Evolutionary conservation across 1,140 invertebrate genomes (phyloP), one percentile per base, ranked within the genome.

Genomic region (Acyrthosiphon pisum): DNA sequence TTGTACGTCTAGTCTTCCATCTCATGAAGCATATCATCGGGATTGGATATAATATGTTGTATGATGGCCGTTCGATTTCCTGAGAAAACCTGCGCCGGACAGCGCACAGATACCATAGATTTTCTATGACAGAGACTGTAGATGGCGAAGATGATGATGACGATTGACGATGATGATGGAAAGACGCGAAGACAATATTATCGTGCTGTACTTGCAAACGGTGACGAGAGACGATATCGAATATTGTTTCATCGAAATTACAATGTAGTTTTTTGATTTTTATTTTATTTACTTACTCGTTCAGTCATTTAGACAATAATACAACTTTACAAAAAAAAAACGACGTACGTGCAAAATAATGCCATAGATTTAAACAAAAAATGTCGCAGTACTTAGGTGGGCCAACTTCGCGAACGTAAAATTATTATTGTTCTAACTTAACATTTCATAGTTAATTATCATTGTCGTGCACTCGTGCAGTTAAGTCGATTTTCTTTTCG

Each of bases 211-310:
- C 30, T n/a, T 6, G 14, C n/a, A 14, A 14, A 76, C 60, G 60
- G 30, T 76, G n/a, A n/a, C n/a, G 30, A n/a, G 60, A 30, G 60
- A n/a, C 60, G 30, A 76, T 76, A n/a, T 76, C 60, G 60, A 68
- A 91, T 91, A 92, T 83, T 92, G 76, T 83, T 37, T 37, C n/a
- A 91, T 26, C 90, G 35, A 92, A 81, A 92, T 92, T 92, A 92
- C 18, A 68, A 30, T 68, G n/a, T 89, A 89, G 35, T 23, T 46
- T 91, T 88, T 50, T 26, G 35, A 26, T 86, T 86, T 91, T 35
- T n/a, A n/a, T 46, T 20, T 46, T 41, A 41, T 91, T 35, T 91
- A 50, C 84, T 92, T 92, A 92, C 46, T 84, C 23, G 23, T 92
- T 83, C 46, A 92, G 91, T 76, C 60, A 76, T 76, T 76, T 30